A percentile compares a stretch with the other conserved stretches of the same genome.
These are phyloP conservation scores for Dryobates pubescens DNA, from an alignment of 2,797 vertebrate species.

Conservation along the genomic window DNA sequence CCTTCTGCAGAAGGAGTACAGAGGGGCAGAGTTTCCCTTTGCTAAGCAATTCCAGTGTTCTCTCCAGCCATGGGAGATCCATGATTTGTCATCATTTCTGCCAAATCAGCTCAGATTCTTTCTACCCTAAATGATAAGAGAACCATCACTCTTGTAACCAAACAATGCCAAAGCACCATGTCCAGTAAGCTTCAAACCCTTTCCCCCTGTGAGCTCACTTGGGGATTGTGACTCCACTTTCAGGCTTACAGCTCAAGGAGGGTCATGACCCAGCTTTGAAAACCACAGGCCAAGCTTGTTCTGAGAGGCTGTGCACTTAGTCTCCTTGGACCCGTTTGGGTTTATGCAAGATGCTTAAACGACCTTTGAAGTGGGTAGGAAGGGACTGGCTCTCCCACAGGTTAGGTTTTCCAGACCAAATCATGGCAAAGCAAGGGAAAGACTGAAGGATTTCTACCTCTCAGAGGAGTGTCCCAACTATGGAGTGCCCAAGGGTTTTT, in stretches of 20 bases:
- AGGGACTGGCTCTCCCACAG: background rate
- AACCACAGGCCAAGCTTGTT: background rate
- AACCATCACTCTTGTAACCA: background rate
- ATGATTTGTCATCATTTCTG: background rate
- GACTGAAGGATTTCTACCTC: background rate
- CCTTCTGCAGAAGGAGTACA: background rate
- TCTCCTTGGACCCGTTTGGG: background rate
- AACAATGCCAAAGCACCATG: background rate
- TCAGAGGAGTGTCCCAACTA: background rate
- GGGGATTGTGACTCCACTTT: background rate
- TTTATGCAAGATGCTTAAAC: background rate
- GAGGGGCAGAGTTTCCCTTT: background rate
- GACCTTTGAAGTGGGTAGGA: background rate
- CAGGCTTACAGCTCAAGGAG: background rate
- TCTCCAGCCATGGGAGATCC: background rate
- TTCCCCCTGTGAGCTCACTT: rapidly evolving
- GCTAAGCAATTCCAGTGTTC: background rate
- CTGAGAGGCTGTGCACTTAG: background rate
- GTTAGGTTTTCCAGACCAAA: background rate
- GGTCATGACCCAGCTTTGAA: background rate
- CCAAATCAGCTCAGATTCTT: background rate
- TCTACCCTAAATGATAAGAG: background rate
- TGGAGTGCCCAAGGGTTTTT: background rate
- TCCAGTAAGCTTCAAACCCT: background rate
- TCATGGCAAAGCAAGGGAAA: background rate